Evolutionary conservation across 2,797 vertebrate species (phyloP), one percentile per base, ranked within the genome.

Genomic region (Triplophysa bombifrons): DNA sequence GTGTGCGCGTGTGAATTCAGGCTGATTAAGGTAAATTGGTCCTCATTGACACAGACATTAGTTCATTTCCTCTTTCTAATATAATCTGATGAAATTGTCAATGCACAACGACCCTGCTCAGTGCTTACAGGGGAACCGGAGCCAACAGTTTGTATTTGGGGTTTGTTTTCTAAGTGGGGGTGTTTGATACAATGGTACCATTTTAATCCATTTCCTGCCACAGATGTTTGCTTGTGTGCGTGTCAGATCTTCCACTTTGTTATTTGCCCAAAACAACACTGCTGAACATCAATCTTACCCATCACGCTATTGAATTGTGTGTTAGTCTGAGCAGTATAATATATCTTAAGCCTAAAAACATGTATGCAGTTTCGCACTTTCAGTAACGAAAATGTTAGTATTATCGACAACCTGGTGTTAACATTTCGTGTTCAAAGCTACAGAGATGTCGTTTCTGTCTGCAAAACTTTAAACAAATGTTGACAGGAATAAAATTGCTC

Each of bases 181-280:
- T 44, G 20, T 56, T 76, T 76, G 9, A 30, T 67, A 38, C 27
- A 20, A 68, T 46, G 51, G 17, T 16, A 46, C 44, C 3, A 0
- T 68, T 76, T 56, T 27, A 76, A 67, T 56, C 16, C 16, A 46
- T 67, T 76, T 56, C 41, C 38, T 30, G 34, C 41, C 64, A 76
- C 51, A 67, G 74, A 76, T 67, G 64, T 67, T 56, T 2, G 0
- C 65, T 46, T 76, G 20, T 30, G 11, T 76, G 38, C 6, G 46
- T 5, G 34, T 51, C 50, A 76, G 63, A 56, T 56, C 20, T 25
- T 58, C 34, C 22, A 55, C 16, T 76, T 50, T 16, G 65, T 27
- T 56, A 55, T 76, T 16, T 76, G 51, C 64, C 38, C 17, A 76
- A 76, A 76, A 51, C 38, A 68, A 76, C 55, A 58, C 12, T 76